Evolutionary conservation across 2,113 vertebrate genomes (phyloP).

Genomic region (Aepyceros melampus): DNA sequence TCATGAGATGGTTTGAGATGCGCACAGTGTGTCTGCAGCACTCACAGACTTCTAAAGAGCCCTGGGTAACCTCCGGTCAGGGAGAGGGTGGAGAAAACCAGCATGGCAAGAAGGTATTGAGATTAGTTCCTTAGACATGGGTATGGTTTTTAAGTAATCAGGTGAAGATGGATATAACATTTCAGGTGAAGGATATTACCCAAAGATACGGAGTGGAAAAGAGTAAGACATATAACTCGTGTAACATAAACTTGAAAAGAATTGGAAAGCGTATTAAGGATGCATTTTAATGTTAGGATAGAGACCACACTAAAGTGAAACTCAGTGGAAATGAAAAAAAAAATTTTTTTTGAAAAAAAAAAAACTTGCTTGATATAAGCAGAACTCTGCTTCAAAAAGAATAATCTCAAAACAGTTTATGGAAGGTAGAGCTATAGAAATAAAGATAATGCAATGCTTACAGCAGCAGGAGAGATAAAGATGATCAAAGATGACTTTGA

Average conservation of each 20-base stretch:
- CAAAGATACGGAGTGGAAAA: background rate
- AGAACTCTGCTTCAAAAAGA: background rate
- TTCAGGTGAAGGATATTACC: background rate
- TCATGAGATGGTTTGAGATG: background rate
- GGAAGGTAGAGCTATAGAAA: background rate
- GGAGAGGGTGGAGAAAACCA: background rate
- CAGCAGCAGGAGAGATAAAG: background rate
- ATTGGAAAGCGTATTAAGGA: background rate
- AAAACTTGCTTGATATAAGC: background rate
- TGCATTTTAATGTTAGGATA: background rate
- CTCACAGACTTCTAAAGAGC: background rate
- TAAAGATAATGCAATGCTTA: background rate
- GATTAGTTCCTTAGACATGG: background rate
- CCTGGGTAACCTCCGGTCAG: background rate
- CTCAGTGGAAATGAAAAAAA: background rate
- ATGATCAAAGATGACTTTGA: background rate
- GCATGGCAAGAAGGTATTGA: background rate
- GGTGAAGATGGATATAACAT: background rate
- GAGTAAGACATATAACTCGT: background rate
- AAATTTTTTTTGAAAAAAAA: background rate
- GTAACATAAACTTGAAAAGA: background rate
- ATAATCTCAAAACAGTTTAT: background rate
- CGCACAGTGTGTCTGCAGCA: background rate
- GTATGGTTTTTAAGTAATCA: background rate
- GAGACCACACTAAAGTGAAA: background rate